A percentile compares a stretch with the other conserved stretches of the same genome.
phyloP scores from a whole-genome alignment of 2,113 vertebrate species.

The Fulica atra region DNA sequence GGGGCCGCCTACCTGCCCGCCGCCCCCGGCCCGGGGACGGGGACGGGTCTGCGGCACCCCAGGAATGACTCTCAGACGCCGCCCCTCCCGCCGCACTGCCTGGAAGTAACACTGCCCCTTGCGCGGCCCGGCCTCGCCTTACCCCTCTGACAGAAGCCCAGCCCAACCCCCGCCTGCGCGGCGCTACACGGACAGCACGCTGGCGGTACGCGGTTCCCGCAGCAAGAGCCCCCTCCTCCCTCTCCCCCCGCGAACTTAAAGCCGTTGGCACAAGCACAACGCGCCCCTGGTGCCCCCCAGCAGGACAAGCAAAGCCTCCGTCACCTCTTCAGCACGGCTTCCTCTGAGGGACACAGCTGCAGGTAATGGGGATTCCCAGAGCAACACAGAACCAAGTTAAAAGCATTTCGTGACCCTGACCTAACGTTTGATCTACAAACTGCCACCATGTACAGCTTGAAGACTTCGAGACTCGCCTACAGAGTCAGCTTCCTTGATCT shows the following conservation, averaged over 20 bases:
- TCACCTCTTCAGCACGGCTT: background rate
- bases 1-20: too few species aligned
- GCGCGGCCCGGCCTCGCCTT: too few species aligned
- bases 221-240: background rate
- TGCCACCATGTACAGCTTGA: background rate
- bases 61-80: too few species aligned
- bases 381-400: background rate
- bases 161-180: too few species aligned
- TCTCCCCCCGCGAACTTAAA: background rate
- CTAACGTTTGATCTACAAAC: fast-evolving
- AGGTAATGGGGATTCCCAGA: background rate
- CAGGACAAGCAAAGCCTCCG: background rate
- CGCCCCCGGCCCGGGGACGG: too few species aligned
- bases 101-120: too few species aligned
- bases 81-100: too few species aligned
- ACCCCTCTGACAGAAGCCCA: too few species aligned
- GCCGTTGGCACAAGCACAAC: fast-evolving
- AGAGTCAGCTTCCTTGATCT: background rate
- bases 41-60: too few species aligned
- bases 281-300: background rate
- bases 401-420: background rate
- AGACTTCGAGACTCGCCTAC: background rate
- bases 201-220: background rate
- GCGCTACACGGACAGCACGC: too few species aligned
- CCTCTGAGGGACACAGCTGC: background rate